Evolutionary conservation across 2,888 invertebrate genomes (phyloP).

Genomic region (Balanococcus diminutus): DNA sequence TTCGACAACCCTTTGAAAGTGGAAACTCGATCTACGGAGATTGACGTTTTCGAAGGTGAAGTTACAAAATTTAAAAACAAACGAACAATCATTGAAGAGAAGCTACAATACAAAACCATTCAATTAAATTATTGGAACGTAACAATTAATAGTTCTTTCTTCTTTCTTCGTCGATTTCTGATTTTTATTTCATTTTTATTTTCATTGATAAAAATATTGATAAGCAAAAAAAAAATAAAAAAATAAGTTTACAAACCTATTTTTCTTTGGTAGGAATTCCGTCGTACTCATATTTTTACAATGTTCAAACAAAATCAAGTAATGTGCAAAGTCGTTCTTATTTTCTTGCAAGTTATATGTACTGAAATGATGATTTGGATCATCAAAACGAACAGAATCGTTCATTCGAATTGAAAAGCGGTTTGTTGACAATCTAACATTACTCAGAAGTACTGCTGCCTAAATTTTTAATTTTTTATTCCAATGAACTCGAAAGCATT

Average conservation of each 20-base stretch:
- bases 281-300: too few species aligned
- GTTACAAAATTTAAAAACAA: background rate
- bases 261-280: background rate
- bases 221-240: background rate
- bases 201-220: background rate
- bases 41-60: too few species aligned
- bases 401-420: background rate
- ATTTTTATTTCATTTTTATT: too few species aligned
- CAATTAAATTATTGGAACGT: background rate
- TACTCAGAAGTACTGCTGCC: background rate
- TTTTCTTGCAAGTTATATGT: background rate
- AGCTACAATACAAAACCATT: too few species aligned
- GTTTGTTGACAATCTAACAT: background rate
- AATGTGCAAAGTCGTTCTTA: background rate
- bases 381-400: background rate
- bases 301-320: too few species aligned
- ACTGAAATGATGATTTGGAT: too few species aligned
- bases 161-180: too few species aligned
- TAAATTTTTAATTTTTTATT: background rate
- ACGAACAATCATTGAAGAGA: background rate
- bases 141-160: too few species aligned
- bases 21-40: too few species aligned
- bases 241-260: background rate
- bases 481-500: background rate
- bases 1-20: too few species aligned